A percentile compares a stretch with the other conserved stretches of the same genome.
phyloP scores from a whole-genome alignment of 2,888 invertebrate genomes.

The Urechis unicinctus region DNA sequence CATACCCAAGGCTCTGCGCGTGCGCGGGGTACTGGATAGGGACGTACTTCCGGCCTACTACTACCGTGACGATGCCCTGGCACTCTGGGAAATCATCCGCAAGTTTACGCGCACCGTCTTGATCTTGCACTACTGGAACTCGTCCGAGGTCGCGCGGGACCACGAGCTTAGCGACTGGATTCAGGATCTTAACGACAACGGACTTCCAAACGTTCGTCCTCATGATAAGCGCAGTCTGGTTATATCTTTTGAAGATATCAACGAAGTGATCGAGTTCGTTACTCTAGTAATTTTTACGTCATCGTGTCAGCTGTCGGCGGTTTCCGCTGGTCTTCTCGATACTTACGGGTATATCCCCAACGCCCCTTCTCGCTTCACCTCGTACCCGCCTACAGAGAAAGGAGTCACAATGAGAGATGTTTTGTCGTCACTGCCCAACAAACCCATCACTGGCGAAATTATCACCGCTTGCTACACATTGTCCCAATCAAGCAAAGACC shows the following conservation, averaged over 20 bases:
- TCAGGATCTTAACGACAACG: slow-evolving; percentile 9
- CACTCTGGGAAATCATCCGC: slow-evolving; percentile 14
- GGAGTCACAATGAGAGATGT: slow-evolving; percentile 2
- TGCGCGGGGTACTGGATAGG: slow-evolving; percentile 12
- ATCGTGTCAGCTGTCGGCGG: slow-evolving; percentile 11
- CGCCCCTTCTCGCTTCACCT: slow-evolving; percentile 14
- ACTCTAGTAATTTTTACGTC: slow-evolving; percentile 19
- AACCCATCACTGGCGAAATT: slow-evolving; percentile 15
- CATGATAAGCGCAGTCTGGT: slow-evolving; percentile 12
- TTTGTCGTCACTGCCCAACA: slow-evolving; percentile 13
- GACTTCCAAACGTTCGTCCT: slow-evolving; percentile 3
- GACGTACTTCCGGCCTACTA: slow-evolving; percentile 13
- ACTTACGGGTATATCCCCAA: slow-evolving; percentile 17
- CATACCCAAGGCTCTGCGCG: slow-evolving; percentile 11
- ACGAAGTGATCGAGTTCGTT: slow-evolving; percentile 15
- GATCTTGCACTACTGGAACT: slow-evolving; percentile 15
- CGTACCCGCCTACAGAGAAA: slow-evolving; percentile 12
- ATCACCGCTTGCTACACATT: slow-evolving; percentile 18
- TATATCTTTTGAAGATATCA: slow-evolving; percentile 2
- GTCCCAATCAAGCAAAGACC: slow-evolving; percentile 5
- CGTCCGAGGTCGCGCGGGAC: slow-evolving; percentile 12
- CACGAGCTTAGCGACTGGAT: slow-evolving; percentile 18
- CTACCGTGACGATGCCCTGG: slow-evolving; percentile 17
- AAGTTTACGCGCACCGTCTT: slow-evolving; percentile 14
- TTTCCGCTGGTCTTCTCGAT: slow-evolving; percentile 16